Percentiles rank a stretch among this genome's conserved stretches.
Evolutionary conservation across 2,113 vertebrate genomes (phyloP).

Genomic region (Myxocyprinus asiaticus): DNA sequence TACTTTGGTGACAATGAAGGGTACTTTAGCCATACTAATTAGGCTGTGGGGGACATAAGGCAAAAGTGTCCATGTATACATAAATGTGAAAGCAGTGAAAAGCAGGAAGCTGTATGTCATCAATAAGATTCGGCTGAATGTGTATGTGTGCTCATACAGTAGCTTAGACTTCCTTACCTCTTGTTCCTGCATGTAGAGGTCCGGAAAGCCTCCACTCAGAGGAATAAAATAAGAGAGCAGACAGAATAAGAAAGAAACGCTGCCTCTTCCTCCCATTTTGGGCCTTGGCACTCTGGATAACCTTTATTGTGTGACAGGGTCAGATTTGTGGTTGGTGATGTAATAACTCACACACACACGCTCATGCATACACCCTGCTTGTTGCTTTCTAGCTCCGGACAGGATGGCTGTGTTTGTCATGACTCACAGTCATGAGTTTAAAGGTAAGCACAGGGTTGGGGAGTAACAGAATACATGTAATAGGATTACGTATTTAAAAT

Average conservation of each 20-base stretch:
- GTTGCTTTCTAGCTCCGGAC: neutral
- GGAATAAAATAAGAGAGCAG: constrained; percentile 32
- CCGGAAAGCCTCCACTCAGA: constrained; percentile 43
- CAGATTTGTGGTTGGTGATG: constrained; percentile 34
- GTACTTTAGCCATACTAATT: no score
- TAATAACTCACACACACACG: constrained; percentile 3
- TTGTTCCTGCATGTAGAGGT: constrained; percentile 21
- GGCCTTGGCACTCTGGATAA: constrained; percentile 25
- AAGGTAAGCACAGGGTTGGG: no score
- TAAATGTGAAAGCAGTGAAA: no score
- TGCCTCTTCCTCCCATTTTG: constrained; percentile 51
- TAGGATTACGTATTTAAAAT: no score
- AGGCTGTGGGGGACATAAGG: no score
- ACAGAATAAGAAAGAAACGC: constrained; percentile 22
- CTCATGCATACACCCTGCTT: constrained; percentile 24
- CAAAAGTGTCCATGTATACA: no score
- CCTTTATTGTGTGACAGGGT: constrained; percentile 60
- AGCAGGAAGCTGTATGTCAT: no score
- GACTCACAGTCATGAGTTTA: constrained; percentile 25
- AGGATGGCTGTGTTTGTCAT: constrained; percentile 44
- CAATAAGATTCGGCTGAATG: neutral
- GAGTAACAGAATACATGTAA: no score
- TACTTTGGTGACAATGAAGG: no score
- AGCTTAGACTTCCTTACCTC: neutral
- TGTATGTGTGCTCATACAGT: constrained; percentile 25